A percentile compares a stretch with the other conserved stretches of the same genome.
Conservation (phyloP, 2,888 invertebrate species). For the Chrysodeixis includens region DNA sequence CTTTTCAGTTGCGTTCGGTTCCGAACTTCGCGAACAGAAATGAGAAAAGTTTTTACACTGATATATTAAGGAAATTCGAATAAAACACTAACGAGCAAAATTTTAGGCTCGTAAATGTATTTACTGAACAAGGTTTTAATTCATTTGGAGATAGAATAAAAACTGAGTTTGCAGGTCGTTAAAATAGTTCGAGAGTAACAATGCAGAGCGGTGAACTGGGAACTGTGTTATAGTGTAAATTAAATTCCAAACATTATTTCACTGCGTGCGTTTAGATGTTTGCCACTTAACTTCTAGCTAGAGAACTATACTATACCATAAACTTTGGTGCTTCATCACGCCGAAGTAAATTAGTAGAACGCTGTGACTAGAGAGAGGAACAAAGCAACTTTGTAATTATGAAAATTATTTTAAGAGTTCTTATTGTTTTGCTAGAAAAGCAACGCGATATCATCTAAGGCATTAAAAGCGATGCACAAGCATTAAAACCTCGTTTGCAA, state of each 20-base stretch:
- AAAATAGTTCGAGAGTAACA: constrained; percentile 39
- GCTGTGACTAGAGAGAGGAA: background rate
- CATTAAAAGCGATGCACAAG: background rate
- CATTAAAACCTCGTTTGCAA: constrained; percentile 1
- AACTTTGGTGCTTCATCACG: background rate
- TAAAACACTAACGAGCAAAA: background rate
- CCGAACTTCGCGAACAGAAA: background rate
- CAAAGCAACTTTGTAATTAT: background rate
- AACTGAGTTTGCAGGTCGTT: constrained; percentile 27
- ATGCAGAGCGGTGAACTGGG: constrained; percentile 11
- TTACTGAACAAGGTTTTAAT: background rate
- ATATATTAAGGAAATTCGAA: background rate
- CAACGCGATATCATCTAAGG: background rate
- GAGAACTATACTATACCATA: constrained; percentile 6
- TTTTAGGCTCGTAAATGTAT: background rate
- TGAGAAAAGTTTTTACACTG: constrained; percentile 2
- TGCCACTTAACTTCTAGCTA: background rate
- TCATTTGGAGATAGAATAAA: constrained; percentile 19
- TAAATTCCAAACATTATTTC: constrained; percentile 22
- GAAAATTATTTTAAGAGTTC: background rate
- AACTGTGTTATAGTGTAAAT: constrained; percentile 27
- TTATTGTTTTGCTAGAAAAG: too few relatives aligned
- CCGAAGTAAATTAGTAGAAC: too few relatives aligned
- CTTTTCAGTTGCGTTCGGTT: background rate
- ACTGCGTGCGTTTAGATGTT: constrained; percentile 26